Evolutionary conservation across 2,888 invertebrate species (phyloP), one percentile per base, ranked within the genome.

Genomic region (Caenorhabditis plicata): DNA sequence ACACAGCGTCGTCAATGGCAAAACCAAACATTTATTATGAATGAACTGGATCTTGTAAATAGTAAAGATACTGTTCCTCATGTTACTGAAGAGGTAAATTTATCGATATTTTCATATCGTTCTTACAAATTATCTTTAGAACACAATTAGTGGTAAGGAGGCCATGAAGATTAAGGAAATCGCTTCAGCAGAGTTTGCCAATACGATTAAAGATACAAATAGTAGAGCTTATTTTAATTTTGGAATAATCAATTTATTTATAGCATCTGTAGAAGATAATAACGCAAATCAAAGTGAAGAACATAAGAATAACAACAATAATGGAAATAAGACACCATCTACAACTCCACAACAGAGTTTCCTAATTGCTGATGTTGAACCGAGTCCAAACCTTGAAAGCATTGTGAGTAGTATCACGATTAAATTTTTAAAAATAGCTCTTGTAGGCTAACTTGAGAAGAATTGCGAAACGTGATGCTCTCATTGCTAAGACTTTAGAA

Each of bases 401-500:
- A 72, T 72, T 49, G 71, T 67, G 22, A 40, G 60, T 52, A 36
- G 36, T 19, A 7, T 13, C 22, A 15, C 8, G 19, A 26, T 35
- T n/a, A 17, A n/a, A 19, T 2, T 44, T 15, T 35, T 19, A 5
- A 29, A 39, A 19, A 2, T 11, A 29, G 20, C 25, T 13, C 8
- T 57, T 64, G 0, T 31, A 67, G 58, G 66, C 67, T 1, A 50
- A 52, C 23, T 73, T 77, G 47, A 46, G 70, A 55, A 57, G 78
- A 54, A 68, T 72, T 36, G 79, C 79, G 9, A 75, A 71, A 40
- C 68, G 74, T 22, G 74, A 73, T 3, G 79, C 79, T 2, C 49
- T 79, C 7, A 53, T 79, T 38, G 73, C 73, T 23, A 79, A 74
- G 51, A 76, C 73, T 32, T 73, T 77, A 68, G 68, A 70, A 43